Conservation (phyloP, 23 tunicate species). For the Corella eumyota region DNA sequence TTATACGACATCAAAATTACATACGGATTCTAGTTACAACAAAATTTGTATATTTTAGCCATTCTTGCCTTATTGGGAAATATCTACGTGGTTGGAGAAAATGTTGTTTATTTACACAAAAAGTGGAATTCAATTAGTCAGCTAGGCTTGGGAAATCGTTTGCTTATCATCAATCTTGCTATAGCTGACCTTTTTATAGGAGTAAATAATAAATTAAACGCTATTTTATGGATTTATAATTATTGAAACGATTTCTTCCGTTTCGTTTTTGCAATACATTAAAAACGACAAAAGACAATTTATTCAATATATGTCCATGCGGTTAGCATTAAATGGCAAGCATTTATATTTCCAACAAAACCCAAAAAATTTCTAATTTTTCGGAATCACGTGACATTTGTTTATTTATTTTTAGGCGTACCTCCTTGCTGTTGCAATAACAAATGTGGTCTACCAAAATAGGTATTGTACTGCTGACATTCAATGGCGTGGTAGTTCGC, state of each 20-base stretch:
- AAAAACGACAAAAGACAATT: too few relatives aligned
- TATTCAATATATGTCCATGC: slow-evolving; percentile 1
- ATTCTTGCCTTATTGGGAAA: slow-evolving; percentile 42
- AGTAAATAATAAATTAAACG: slow-evolving; percentile 41
- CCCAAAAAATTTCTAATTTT: too few relatives aligned
- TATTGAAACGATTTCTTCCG: too few relatives aligned
- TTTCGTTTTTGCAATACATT: too few relatives aligned
- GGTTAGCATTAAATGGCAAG: too few relatives aligned
- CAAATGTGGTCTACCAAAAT: slow-evolving; percentile 3
- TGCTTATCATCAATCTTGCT: slow-evolving; percentile 48
- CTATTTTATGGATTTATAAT: too few relatives aligned
- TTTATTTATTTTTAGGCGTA: slow-evolving; percentile 13
- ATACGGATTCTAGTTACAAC: too few relatives aligned
- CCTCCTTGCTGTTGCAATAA: slow-evolving; percentile 16
- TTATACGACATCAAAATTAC: not conserved
- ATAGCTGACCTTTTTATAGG: slow-evolving; percentile 61
- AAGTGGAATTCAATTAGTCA: not conserved
- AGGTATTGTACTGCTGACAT: slow-evolving; percentile 25
- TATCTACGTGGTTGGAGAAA: slow-evolving; percentile 8
- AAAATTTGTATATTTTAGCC: too few relatives aligned
- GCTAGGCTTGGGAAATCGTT: slow-evolving; percentile 21
- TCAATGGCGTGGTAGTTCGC: slow-evolving; percentile 31
- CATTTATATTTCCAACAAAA: too few relatives aligned
- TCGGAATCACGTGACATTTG: too few relatives aligned
- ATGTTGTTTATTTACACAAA: slow-evolving; percentile 7